A percentile compares a stretch with the other conserved stretches of the same genome.
phyloP scores from a whole-genome alignment of 2,888 invertebrate species.

The Sepiola atlantica region DNA sequence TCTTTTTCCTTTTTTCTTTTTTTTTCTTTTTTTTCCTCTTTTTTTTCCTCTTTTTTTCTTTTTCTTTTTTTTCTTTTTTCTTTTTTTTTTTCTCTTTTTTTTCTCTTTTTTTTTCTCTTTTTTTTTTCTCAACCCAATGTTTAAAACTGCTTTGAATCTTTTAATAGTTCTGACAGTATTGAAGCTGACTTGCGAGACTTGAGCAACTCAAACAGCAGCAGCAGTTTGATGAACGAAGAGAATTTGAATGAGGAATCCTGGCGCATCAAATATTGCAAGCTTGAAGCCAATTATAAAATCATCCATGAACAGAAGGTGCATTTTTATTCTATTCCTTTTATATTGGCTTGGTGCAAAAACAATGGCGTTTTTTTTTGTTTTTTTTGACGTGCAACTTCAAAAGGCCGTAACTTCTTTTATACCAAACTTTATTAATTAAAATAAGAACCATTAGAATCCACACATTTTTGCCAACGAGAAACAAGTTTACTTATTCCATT shows the following conservation, averaged over 20 bases:
- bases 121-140: no score
- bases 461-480: no score
- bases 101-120: no score
- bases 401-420: background rate
- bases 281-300: conserved; percentile 60
- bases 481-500: no score
- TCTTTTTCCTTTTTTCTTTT: no score
- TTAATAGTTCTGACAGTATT: conserved; percentile 56
- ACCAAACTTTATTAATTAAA: no score
- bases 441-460: no score
- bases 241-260: conserved; percentile 51
- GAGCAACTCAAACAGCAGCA: conserved; percentile 51
- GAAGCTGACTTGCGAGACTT: conserved; percentile 55
- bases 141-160: no score
- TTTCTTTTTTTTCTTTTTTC: no score
- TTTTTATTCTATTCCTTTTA: background rate
- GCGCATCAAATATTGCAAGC: conserved; percentile 54
- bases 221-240: conserved; percentile 50
- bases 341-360: no score
- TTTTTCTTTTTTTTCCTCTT: no score
- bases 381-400: background rate
- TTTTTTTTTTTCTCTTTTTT: background rate
- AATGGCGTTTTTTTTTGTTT: background rate
- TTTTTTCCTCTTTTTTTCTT: no score
- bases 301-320: conserved; percentile 66